Conservation (phyloP, 2,888 invertebrate species). For the Chelonus formosanus region DNA sequence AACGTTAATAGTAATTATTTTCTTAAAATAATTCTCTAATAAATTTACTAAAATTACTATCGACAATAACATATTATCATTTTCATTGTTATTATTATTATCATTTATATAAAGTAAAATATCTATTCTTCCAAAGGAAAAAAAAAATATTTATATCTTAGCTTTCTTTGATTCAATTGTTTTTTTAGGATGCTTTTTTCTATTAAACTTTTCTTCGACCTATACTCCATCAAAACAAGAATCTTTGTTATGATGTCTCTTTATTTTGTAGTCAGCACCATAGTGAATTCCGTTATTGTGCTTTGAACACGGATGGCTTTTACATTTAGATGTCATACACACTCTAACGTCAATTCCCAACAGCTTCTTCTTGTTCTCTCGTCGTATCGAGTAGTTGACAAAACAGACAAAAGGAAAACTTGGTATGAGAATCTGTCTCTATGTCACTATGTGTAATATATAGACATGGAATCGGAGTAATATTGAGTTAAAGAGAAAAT, state of each 20-base stretch:
- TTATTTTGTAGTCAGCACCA: not conserved
- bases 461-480: conserved; percentile 4
- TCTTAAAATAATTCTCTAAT: too few species aligned
- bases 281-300: conserved; percentile 9
- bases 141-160: not conserved
- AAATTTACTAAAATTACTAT: too few species aligned
- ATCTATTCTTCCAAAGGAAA: too few species aligned
- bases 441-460: not conserved
- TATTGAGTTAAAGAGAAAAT: conserved; percentile 12
- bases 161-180: too few species aligned
- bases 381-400: conserved; percentile 4
- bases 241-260: conserved; percentile 5
- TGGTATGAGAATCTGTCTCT: not conserved
- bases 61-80: too few species aligned
- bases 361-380: conserved; percentile 4
- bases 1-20: too few species aligned
- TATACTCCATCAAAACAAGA: too few species aligned
- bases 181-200: too few species aligned
- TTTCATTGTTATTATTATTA: too few species aligned
- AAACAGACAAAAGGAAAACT: not conserved
- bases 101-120: too few species aligned
- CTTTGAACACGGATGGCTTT: conserved; percentile 9
- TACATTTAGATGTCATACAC: conserved; percentile 18
- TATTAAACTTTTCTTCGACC: too few species aligned
- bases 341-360: conserved; percentile 11